Base-by-base conservation (phyloP, 30 jellyfish, hydroid and myxozoan species). In the Aurelia aurita region DNA sequence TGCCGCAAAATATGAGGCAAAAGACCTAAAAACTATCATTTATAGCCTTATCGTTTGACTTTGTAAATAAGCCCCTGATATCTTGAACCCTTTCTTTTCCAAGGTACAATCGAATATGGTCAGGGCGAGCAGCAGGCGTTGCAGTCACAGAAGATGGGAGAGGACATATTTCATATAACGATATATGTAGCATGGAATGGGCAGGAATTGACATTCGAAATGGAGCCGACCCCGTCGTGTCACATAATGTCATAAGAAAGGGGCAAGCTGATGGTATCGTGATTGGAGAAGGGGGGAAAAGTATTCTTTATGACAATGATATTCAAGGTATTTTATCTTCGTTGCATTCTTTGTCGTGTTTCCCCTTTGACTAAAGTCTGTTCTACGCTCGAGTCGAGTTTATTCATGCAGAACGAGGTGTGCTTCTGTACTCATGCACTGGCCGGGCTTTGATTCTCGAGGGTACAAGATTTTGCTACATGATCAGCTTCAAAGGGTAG, bases 131-230 rank as follows among this genome's bases (percentile, higher is more conserved):
- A 49, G 84, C 98, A 2, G 98, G 98, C 22, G 88, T 91, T 28
- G 98, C 98, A 18, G 91, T 91, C 16, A 91, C 98, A 7, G 98
- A 91, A 73, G 94, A 86, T 53, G 98, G 98, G 44, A 72, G 58
- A 53, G 98, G 98, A 6, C 98, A 91, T 49, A 91, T 91, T 16
- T 27, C 98, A 13, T 53, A 91, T 66, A 91, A 91, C 65, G 96
- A 84, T 26, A 85, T 91, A 23, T 74, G 88, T 65, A 93, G 94
- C 35, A 80, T 84, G 93, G 98, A 91, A 60, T 91, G 98, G 98
- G 98, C 98, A 46, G 98, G 98, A 22, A 91, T 91, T 76, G 98
- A 91, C 45, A 85, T 91, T n/a, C 85, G 98, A n/a, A 94, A 91
- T 64, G 98, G 98, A 32, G 98, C 85, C 1, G 91, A 91, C 62